phyloP scores from a whole-genome alignment of 2,113 vertebrate species.

The Odontophorus gujanensis region DNA sequence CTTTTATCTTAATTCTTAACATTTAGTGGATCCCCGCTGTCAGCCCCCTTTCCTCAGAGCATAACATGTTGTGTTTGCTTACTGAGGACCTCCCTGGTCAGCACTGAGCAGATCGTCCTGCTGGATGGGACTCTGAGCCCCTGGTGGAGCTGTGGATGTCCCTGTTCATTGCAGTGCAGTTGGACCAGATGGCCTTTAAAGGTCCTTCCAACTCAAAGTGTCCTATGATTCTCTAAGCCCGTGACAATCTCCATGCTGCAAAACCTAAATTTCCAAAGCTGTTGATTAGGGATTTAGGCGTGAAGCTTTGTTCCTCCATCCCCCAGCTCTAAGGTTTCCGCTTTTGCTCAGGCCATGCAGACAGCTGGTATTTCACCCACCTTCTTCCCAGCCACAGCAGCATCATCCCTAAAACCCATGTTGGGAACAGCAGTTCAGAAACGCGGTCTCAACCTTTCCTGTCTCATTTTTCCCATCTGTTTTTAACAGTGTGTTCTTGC shows the following conservation, averaged over 20 bases:
- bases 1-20: background rate
- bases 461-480: slow-evolving; percentile 62
- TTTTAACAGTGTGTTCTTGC: slow-evolving; percentile 63
- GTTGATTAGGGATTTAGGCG: background rate
- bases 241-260: background rate
- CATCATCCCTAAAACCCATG: background rate
- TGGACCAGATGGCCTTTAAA: no score
- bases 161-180: no score
- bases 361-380: background rate
- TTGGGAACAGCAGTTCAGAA: slow-evolving; percentile 30
- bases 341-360: background rate
- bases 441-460: slow-evolving; percentile 35
- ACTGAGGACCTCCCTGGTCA: background rate
- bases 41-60: background rate
- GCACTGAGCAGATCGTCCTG: background rate
- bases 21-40: background rate
- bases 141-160: no score
- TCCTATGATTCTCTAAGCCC: background rate
- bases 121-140: no score
- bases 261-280: background rate
- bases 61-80: background rate
- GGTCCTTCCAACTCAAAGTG: no score
- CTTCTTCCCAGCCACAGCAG: background rate
- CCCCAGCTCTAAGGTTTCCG: background rate
- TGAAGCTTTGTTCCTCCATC: background rate